Percentiles rank a stretch among this genome's conserved stretches.
Evolutionary conservation across 2,797 vertebrate genomes (phyloP).

Genomic region (Pseudopleuronectes americanus): DNA sequence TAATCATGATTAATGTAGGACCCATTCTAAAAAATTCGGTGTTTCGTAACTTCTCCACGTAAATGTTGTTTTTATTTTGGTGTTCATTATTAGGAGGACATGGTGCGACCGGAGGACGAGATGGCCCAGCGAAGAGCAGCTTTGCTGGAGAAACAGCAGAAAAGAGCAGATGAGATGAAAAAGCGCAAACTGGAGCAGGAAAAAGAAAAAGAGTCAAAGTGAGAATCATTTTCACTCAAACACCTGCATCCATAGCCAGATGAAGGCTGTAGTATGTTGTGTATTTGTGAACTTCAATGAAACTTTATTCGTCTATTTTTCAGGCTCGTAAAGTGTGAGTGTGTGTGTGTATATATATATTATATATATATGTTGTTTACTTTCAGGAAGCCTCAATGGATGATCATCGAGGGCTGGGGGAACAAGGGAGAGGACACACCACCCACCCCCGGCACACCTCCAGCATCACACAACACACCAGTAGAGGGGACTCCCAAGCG

Average conservation of each 20-base stretch:
- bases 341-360: too few species aligned
- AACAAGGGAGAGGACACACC: conserved; percentile 76
- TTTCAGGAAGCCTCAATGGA: conserved; percentile 82
- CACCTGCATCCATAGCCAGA: neutral
- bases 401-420: conserved; percentile 82
- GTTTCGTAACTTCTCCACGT: neutral
- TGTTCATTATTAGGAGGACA: conserved; percentile 76
- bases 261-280: neutral
- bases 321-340: neutral
- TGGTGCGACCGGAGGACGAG: conserved; percentile 87
- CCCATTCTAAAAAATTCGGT: neutral
- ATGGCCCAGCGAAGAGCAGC: conserved; percentile 91
- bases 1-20: neutral
- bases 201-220: conserved; percentile 88
- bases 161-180: conserved; percentile 88
- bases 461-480: conserved; percentile 70
- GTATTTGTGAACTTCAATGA: too few species aligned
- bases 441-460: conserved; percentile 75
- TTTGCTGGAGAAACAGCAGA: conserved; percentile 91
- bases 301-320: neutral
- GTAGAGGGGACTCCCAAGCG: conserved; percentile 81
- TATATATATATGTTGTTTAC: neutral
- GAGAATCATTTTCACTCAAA: conserved; percentile 47
- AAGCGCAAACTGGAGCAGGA: conserved; percentile 87
- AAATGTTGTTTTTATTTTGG: neutral